A percentile compares a stretch with the other conserved stretches of the same genome.
Conservation (phyloP, 2,113 vertebrate species). For the Abramis brama region DNA sequence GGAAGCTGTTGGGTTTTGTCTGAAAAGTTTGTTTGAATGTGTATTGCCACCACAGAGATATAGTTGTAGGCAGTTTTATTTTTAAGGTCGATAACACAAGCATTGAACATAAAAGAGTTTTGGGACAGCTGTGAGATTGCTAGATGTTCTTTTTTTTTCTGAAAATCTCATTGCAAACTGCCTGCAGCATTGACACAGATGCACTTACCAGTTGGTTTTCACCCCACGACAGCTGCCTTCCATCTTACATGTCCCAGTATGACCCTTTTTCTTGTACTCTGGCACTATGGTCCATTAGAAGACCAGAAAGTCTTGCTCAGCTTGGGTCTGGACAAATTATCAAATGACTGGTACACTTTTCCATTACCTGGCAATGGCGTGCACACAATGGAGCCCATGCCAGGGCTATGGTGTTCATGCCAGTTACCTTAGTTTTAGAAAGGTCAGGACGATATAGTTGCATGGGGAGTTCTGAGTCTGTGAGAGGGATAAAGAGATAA, state of each 20-base stretch:
- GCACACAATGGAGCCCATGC: neutral
- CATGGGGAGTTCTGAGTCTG: constrained; percentile 23
- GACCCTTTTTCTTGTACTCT: neutral
- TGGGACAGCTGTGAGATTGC: constrained; percentile 35
- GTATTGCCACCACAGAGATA: neutral
- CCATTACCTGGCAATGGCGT: constrained; percentile 10
- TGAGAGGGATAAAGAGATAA: constrained; percentile 28
- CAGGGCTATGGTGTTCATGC: neutral
- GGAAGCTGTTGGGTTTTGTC: neutral
- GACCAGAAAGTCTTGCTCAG: constrained; percentile 16
- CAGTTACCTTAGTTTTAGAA: constrained; percentile 22
- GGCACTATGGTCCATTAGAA: neutral
- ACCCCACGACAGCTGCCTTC: constrained; percentile 20
- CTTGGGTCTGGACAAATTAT: constrained; percentile 21
- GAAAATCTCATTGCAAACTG: constrained; percentile 19
- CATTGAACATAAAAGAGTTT: constrained; percentile 18
- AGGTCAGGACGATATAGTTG: constrained; percentile 22
- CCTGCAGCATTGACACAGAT: constrained; percentile 26
- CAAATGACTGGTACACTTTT: constrained; percentile 17
- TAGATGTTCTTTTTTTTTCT: neutral
- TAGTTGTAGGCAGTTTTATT: neutral
- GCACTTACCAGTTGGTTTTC: constrained; percentile 5
- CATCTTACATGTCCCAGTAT: constrained; percentile 7
- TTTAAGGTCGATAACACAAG: constrained; percentile 33
- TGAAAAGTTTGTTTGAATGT: constrained; percentile 7